phyloP scores from a whole-genome alignment of 2,113 vertebrate genomes.

The Lipophrys pholis region DNA sequence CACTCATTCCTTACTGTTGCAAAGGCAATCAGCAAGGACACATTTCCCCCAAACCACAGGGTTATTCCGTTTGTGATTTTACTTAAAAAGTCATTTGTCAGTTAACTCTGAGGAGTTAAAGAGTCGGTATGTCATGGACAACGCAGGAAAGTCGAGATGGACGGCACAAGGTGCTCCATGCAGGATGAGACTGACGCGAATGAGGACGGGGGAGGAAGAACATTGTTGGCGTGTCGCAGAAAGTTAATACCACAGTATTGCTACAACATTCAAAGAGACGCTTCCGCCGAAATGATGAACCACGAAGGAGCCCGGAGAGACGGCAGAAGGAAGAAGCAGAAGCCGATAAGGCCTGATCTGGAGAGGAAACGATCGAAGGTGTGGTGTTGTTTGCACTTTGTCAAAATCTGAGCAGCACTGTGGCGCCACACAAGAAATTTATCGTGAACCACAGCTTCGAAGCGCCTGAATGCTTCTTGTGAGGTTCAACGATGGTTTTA shows the following conservation, averaged over 20 bases:
- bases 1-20: conserved; percentile 32
- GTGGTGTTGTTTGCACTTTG: neutral
- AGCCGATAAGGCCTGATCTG: no score
- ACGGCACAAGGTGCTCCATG: conserved; percentile 31
- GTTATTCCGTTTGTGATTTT: conserved; percentile 1
- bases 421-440: neutral
- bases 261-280: conserved; percentile 10
- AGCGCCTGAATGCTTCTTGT: no score
- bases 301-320: conserved; percentile 7
- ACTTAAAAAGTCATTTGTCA: conserved; percentile 13
- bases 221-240: neutral
- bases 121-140: conserved; percentile 14
- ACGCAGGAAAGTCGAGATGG: neutral
- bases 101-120: neutral
- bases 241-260: conserved; percentile 13
- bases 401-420: neutral
- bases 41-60: neutral
- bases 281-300: neutral
- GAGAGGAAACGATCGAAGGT: neutral
- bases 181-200: conserved; percentile 10
- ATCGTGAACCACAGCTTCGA: neutral
- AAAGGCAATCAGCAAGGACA: conserved; percentile 7
- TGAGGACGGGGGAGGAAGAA: conserved; percentile 4
- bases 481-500: neutral
- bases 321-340: conserved; percentile 4